These are phyloP conservation scores for Dasyornis broadbenti DNA, from an alignment of 2,113 vertebrate species.

Conservation along the genomic window DNA sequence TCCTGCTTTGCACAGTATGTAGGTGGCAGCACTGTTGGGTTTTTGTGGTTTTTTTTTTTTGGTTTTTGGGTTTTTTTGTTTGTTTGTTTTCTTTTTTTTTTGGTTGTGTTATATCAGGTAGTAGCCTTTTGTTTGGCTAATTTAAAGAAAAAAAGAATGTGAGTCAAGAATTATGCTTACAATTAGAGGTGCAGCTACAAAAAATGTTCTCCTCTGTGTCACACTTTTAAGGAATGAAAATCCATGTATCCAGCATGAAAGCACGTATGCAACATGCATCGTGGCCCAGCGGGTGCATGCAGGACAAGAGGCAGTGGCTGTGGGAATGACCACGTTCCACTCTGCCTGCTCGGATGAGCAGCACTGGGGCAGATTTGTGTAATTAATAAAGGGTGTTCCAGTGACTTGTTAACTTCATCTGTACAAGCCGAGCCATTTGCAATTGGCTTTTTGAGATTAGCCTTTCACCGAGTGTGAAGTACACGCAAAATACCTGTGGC, in stretches of 20 bases:
- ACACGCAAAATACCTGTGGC: not conserved
- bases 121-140: not conserved
- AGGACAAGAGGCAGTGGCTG: not conserved
- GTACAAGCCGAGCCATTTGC: not conserved
- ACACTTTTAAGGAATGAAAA: not conserved
- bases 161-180: not conserved
- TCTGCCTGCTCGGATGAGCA: not conserved
- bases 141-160: not conserved
- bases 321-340: fast-evolving
- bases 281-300: not conserved
- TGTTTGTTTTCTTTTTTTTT: not conserved
- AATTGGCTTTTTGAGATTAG: not conserved
- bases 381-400: fast-evolving
- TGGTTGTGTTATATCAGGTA: fast-evolving
- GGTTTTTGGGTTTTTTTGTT: too few relatives aligned
- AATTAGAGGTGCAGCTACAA: not conserved
- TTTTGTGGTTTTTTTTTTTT: not conserved
- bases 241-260: not conserved
- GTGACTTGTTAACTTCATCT: not conserved
- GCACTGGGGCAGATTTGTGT: too few relatives aligned
- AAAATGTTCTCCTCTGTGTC: not conserved
- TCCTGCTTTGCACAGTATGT: not conserved
- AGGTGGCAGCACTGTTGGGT: not conserved
- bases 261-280: fast-evolving
- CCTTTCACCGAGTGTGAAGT: not conserved